Percentiles rank a stretch among this genome's conserved stretches.
Evolutionary conservation across 2,113 vertebrate species (phyloP).

Genomic region (Hemiscyllium ocellatum): DNA sequence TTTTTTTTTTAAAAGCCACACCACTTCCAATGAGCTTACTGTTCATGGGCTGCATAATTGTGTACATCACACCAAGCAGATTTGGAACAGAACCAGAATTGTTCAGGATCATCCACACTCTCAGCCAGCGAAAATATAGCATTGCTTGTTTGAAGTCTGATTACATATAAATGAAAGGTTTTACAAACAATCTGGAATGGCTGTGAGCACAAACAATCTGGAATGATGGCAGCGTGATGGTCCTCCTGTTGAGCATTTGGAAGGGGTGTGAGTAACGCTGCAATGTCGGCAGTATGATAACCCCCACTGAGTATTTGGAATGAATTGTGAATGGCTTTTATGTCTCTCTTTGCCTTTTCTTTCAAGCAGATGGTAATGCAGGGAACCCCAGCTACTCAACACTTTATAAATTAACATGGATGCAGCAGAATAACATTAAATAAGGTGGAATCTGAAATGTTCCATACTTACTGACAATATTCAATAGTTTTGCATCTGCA

Average conservation of each 20-base stretch:
- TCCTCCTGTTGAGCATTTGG: slow-evolving; percentile 20
- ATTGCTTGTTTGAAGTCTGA: slow-evolving; percentile 34
- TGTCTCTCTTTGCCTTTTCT: slow-evolving; percentile 31
- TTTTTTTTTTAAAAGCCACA: background rate
- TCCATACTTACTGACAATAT: background rate
- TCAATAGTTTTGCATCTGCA: background rate
- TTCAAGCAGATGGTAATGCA: slow-evolving; percentile 26
- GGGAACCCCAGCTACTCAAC: slow-evolving; percentile 24
- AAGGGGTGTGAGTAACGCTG: background rate
- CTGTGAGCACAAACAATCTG: slow-evolving; percentile 32
- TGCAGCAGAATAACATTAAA: slow-evolving; percentile 5
- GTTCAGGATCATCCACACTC: slow-evolving; percentile 11
- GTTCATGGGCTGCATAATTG: background rate
- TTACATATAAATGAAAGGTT: slow-evolving; percentile 36
- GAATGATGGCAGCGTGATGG: slow-evolving; percentile 11
- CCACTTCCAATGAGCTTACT: background rate
- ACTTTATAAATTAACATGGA: slow-evolving; percentile 20
- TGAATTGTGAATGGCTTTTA: slow-evolving; percentile 29
- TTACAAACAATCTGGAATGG: slow-evolving; percentile 33
- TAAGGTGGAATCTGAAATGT: background rate
- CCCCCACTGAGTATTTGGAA: slow-evolving; percentile 23
- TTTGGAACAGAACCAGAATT: slow-evolving; percentile 24
- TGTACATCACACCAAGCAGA: background rate
- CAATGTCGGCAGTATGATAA: slow-evolving; percentile 5
- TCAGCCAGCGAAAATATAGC: slow-evolving; percentile 26